Base-by-base conservation (phyloP, 2,113 vertebrate species). In the Chloebia gouldiae region DNA sequence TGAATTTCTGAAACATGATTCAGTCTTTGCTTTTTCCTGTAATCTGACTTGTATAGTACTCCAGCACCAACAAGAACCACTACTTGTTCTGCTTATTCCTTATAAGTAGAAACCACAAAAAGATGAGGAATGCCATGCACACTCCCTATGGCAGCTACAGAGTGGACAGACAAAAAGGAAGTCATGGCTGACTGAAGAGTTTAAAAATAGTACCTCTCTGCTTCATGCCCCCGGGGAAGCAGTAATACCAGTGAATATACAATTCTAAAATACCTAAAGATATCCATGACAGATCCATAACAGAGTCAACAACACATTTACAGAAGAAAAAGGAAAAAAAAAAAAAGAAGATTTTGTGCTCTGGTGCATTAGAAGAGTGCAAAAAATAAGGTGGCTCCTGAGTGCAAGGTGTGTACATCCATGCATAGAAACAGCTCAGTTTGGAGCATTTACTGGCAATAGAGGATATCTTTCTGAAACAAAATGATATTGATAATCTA, bases 1-100 rank as follows among this genome's bases (percentile, higher is more conserved):
- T 84, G 80, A 92, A 90, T 92, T 93, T 97, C 93, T 95, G 81
- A 93, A 81, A 28, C 77, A 39, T 93, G 94, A 95, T 81, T 94
- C 83, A 92, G 24, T 76, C 77, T 69, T 49, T 78, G 51, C 57
- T 86, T 86, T 69, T 81, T 63, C 77, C 83, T 87, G 69, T 89
- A 91, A 85, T 79, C 80, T 71, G 42, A 69, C 73, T 76, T 66
- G 37, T 68, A 61, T 42, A 87, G 57, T 50, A 85, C 44, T 86
- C 27, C 56, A 78, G 69, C 81, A 89, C 40, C 45, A 93, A 63
- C 75, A 92, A 81, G 64, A 94, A 78, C 57, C 57, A 61, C 51
- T 86, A 13, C n/a, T 93, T 86, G 35, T 92, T 49, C 65, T 89
- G 49, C 44, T 61, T 89, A 66, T 84, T 87, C 83, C 89, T 84